Conservation (phyloP, 1,140 invertebrate species). For the Drosophila sulfurigaster region DNA sequence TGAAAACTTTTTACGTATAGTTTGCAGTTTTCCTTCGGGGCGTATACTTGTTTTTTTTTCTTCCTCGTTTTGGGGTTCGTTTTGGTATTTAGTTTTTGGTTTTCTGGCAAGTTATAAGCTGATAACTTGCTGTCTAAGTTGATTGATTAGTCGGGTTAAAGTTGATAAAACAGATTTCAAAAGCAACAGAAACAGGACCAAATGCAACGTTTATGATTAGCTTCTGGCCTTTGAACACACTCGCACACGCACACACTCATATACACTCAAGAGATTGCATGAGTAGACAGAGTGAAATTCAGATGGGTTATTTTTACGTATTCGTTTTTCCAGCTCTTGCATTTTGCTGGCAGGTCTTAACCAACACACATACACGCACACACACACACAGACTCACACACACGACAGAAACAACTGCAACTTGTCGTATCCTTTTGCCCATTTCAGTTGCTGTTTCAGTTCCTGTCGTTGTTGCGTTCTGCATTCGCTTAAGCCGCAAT, state of each 20-base stretch:
- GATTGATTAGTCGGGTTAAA: conserved; percentile 47
- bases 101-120: conserved; percentile 33
- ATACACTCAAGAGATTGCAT: background rate
- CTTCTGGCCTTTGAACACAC: conserved; percentile 22
- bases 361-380: conserved; percentile 3
- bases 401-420: background rate
- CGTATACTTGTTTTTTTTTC: no score
- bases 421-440: conserved; percentile 33
- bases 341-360: conserved; percentile 21
- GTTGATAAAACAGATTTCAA: conserved; percentile 29
- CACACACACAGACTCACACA: conserved; percentile 5
- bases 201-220: conserved; percentile 45
- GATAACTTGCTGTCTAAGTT: conserved; percentile 49
- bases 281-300: conserved; percentile 8
- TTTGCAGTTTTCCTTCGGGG: background rate
- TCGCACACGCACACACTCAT: background rate
- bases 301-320: conserved; percentile 1
- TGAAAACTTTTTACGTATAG: conserved; percentile 13
- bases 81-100: background rate
- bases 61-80: no score
- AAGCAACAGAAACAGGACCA: background rate
- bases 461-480: conserved; percentile 37
- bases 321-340: conserved; percentile 6
- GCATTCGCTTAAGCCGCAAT: conserved; percentile 76
- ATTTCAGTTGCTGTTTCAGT: conserved; percentile 37